phyloP scores from a whole-genome alignment of 2,797 vertebrate species.

The Gambelia wislizenii region DNA sequence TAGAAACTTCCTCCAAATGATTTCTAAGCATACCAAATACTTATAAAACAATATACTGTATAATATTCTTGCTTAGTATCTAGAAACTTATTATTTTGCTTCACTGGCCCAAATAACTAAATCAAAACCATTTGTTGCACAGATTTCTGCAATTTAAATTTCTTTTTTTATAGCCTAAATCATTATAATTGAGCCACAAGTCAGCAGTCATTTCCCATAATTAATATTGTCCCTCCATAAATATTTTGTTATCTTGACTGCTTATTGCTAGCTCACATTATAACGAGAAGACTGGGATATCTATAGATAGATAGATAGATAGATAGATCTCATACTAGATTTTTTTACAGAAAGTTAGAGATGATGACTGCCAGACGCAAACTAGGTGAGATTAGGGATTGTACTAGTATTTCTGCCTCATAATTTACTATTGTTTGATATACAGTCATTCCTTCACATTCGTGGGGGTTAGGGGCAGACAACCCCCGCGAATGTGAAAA shows the following conservation, averaged over 20 bases:
- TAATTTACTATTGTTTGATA: no score
- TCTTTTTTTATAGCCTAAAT: background rate
- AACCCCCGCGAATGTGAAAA: no score
- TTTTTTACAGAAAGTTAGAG: background rate
- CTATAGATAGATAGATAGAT: no score
- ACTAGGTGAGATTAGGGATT: no score
- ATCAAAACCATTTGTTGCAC: background rate
- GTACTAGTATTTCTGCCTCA: background rate
- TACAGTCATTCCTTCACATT: no score
- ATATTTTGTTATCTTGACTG: background rate
- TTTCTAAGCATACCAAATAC: conserved; percentile 23
- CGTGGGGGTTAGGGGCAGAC: no score
- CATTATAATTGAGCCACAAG: background rate
- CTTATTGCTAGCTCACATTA: background rate
- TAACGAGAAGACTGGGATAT: background rate
- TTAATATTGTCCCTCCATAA: background rate
- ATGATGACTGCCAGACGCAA: background rate
- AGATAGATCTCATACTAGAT: no score
- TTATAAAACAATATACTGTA: conserved; percentile 13
- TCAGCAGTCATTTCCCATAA: conserved; percentile 10
- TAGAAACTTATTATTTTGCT: background rate
- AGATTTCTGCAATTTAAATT: background rate
- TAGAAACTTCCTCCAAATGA: conserved; percentile 8
- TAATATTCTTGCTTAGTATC: conserved; percentile 1
- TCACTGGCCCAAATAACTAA: background rate